A percentile compares a stretch with the other conserved stretches of the same genome.
Conservation (phyloP, 2,113 vertebrate species). For the Colius striatus region DNA sequence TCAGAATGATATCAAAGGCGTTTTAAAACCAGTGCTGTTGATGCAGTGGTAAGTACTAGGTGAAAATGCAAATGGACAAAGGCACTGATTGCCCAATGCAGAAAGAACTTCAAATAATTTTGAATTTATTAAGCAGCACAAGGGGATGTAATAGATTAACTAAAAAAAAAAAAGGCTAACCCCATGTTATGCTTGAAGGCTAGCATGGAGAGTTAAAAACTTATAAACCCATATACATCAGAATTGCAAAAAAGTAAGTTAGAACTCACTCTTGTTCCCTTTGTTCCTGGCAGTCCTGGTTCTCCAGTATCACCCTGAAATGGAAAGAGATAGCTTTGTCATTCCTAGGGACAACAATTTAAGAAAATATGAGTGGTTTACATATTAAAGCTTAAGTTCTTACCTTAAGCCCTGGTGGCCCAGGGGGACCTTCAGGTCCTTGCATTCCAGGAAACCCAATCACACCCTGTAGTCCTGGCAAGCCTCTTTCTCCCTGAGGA, state of each 20-base stretch:
- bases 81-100: not conserved
- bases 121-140: not conserved
- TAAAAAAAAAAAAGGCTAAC: not conserved
- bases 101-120: not conserved
- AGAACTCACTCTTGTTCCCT: slow-evolving; percentile 91
- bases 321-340: not conserved
- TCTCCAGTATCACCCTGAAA: slow-evolving; percentile 89
- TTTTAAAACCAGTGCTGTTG: not conserved
- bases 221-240: not conserved
- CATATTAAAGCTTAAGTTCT: not conserved
- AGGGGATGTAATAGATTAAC: not conserved
- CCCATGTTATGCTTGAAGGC: not conserved
- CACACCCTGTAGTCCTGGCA: slow-evolving; percentile 89
- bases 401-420: slow-evolving; percentile 89
- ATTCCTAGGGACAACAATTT: not conserved
- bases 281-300: slow-evolving; percentile 85
- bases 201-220: not conserved
- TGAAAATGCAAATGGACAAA: not conserved
- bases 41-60: not conserved
- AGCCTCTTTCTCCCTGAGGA: slow-evolving; percentile 89
- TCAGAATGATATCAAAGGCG: not conserved
- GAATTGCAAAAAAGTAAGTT: not conserved
- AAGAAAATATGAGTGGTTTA: not conserved
- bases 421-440: slow-evolving; percentile 90
- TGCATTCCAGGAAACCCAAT: slow-evolving; percentile 97